Percentiles rank a stretch among this genome's conserved stretches.
Evolutionary conservation across 2,113 vertebrate genomes (phyloP).

Genomic region (Camelus dromedarius): DNA sequence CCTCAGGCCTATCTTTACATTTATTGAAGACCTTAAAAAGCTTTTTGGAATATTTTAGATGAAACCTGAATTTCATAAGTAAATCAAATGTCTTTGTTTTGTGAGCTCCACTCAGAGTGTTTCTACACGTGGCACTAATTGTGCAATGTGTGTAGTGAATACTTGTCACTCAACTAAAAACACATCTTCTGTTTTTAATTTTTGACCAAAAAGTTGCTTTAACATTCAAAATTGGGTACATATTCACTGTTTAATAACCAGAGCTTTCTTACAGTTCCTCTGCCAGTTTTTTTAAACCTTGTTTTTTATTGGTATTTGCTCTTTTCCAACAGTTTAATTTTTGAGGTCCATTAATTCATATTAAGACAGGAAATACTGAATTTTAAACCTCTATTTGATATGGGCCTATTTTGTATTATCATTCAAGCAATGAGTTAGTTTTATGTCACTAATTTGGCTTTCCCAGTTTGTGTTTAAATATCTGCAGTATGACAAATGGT

Average conservation of each 20-base stretch:
- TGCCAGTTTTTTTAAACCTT: neutral
- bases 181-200: neutral
- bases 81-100: neutral
- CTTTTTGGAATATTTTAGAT: neutral
- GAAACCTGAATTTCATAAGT: neutral
- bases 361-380: neutral
- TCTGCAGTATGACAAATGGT: neutral
- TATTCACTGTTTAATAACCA: neutral
- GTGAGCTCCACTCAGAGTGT: neutral
- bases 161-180: neutral
- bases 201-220: neutral
- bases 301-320: neutral
- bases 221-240: neutral
- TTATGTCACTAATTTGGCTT: neutral
- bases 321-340: slow-evolving; percentile 3
- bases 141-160: neutral
- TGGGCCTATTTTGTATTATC: neutral
- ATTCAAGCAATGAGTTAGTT: neutral
- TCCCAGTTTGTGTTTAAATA: neutral
- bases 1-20: neutral
- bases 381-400: neutral
- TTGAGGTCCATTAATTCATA: neutral
- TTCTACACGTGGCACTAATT: neutral
- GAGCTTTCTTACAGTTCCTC: neutral
- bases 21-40: neutral